Evolutionary conservation across 2,113 vertebrate genomes (phyloP), one percentile per base, ranked within the genome.

Genomic region (Pachypanchax playfairii): DNA sequence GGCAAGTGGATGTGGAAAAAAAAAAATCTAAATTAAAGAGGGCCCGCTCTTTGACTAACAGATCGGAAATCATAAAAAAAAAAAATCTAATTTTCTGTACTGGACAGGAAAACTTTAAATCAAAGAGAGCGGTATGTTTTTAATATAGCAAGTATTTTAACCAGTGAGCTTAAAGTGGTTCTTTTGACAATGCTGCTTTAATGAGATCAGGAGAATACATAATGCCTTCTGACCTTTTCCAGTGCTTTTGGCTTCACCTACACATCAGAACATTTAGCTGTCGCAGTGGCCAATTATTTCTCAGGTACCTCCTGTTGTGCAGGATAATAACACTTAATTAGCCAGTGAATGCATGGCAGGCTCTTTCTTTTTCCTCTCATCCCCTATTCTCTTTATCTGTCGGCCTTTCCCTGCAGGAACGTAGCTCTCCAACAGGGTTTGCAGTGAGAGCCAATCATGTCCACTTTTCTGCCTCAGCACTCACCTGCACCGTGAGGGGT

Each of bases 251-350:
- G 79, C 83, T 88, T 89, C 86, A 85, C 80, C 83, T 85, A 77
- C 86, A 91, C 85, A 90, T 87, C 81, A 87, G 88, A 87, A 88
- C 85, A 90, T 90, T 92, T 89, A 91, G 87, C 87, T 65, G 84
- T 88, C 71, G 62, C 85, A 79, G 88, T 75, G 86, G 88, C 87
- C 90, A 90, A 90, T 92, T 91, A 92, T 90, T 89, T 91, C 74
- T 80, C 88, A 89, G 90, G 88, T 92, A 79, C 82, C 78, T 81
- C 91, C 88, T 83, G 85, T 89, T 86, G 91, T 87, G 91, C 69
- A 25, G 68, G 80, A 89, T 92, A 92, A 92, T 91, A 88, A 84
- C 80, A 87, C 83, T 83, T 91, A 90, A 91, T 92, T 90, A 92
- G 84, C 85, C 79, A 55, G 80, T 76, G 70, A 87, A 84, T 53